Conservation (phyloP, 2,888 invertebrate genomes). For the Rhagonycha lutea region DNA sequence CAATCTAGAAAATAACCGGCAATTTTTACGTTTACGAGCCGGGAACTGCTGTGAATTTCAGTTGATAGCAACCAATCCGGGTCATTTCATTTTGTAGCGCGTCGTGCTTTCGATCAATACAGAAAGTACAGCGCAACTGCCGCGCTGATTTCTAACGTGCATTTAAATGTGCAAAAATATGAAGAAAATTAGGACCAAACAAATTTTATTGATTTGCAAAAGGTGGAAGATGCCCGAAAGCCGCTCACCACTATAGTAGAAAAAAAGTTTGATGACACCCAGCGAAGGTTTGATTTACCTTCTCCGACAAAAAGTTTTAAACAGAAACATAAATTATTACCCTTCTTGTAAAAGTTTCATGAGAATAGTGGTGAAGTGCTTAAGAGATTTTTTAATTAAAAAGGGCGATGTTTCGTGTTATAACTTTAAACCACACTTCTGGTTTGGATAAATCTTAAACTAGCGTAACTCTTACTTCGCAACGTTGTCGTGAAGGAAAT, state of each 20-base stretch:
- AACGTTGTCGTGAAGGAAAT: constrained; percentile 48
- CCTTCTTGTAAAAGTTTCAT: not conserved
- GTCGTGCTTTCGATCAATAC: constrained; percentile 38
- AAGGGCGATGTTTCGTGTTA: constrained; percentile 22
- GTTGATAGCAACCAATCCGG: constrained; percentile 51
- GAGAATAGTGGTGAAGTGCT: constrained; percentile 24
- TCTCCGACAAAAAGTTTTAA: constrained; percentile 30
- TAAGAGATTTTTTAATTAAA: constrained; percentile 36
- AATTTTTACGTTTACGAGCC: constrained; percentile 52
- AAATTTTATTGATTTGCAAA: not conserved
- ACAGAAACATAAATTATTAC: constrained; percentile 35
- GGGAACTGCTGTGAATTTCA: constrained; percentile 48
- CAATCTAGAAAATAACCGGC: constrained; percentile 50
- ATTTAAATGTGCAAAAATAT: constrained; percentile 26
- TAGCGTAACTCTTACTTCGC: constrained; percentile 43
- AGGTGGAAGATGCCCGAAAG: not conserved
- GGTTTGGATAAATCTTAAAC: constrained; percentile 34
- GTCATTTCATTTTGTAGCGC: constrained; percentile 46
- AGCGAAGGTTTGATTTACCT: not conserved
- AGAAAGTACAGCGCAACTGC: constrained; percentile 32
- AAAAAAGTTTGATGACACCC: not conserved
- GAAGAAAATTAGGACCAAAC: not conserved
- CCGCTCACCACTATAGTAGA: not conserved
- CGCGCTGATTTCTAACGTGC: constrained; percentile 27
- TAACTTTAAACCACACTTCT: constrained; percentile 23